Evolutionary conservation across 1,140 invertebrate species (phyloP).

Genomic region (Dendroctonus valens): DNA sequence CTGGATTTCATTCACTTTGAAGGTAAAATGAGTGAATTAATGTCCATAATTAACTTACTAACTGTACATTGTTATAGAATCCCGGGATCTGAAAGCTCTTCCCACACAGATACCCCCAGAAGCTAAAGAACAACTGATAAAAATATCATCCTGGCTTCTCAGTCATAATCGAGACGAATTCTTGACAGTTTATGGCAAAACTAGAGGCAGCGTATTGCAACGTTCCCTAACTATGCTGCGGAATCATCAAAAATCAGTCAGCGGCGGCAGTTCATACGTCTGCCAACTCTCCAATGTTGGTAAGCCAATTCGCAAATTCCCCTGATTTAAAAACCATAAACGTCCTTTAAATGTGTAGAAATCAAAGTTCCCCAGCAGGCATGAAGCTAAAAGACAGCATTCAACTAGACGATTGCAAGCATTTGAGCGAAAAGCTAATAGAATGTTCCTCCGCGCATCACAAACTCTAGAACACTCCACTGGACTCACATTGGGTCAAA

Average conservation of each 20-base stretch:
- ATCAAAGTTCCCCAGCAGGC: constrained; percentile 56
- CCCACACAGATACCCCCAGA: constrained; percentile 53
- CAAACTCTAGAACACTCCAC: constrained; percentile 76
- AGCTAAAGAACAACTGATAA: constrained; percentile 68
- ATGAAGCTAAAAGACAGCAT: constrained; percentile 52
- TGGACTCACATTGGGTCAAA: constrained; percentile 62
- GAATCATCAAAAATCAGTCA: constrained; percentile 77
- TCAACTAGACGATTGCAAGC: constrained; percentile 57
- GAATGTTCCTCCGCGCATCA: constrained; percentile 80
- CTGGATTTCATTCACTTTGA: constrained; percentile 86
- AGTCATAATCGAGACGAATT: constrained; percentile 78
- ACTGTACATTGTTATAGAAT: constrained; percentile 39
- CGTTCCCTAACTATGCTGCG: constrained; percentile 74
- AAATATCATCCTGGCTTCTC: constrained; percentile 81
- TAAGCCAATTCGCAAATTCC: constrained; percentile 30
- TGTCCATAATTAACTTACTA: constrained; percentile 5
- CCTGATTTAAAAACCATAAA: neutral
- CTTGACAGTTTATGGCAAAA: constrained; percentile 75
- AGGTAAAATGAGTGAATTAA: constrained; percentile 54
- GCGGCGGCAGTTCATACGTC: constrained; percentile 60
- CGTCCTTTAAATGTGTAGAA: constrained; percentile 45
- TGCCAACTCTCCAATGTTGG: constrained; percentile 48
- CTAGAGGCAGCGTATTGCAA: constrained; percentile 73
- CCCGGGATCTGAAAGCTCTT: constrained; percentile 37
- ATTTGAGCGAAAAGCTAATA: constrained; percentile 81